These are phyloP conservation scores for Plemyria rubiginata DNA, from an alignment of 2,888 invertebrate species.

Conservation along the genomic window DNA sequence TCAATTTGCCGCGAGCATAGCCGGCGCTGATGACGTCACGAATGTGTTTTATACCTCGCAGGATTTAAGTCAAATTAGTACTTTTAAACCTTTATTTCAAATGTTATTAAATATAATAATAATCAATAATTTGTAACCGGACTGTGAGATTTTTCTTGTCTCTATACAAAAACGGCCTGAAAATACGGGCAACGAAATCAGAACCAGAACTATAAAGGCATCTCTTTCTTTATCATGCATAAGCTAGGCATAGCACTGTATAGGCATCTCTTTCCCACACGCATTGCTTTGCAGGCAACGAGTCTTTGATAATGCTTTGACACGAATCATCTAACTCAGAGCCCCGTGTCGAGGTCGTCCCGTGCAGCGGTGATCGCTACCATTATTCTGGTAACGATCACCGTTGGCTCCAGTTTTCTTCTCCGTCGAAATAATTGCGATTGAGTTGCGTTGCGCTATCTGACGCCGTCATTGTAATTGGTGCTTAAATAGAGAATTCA, in stretches of 20 bases:
- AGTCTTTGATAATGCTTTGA: too few species aligned
- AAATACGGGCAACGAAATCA: too few species aligned
- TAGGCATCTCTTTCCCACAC: too few species aligned
- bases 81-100: neutral
- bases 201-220: too few species aligned
- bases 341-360: conserved; percentile 28
- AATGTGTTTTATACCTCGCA: conserved; percentile 42
- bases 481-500: conserved; percentile 73
- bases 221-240: too few species aligned
- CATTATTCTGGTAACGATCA: conserved; percentile 62
- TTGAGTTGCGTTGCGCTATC: conserved; percentile 73
- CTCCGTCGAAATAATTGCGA: conserved; percentile 75
- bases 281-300: too few species aligned
- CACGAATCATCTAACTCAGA: too few species aligned
- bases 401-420: conserved; percentile 71
- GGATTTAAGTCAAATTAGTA: conserved; percentile 45
- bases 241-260: too few species aligned
- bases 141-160: too few species aligned
- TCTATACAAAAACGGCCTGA: too few species aligned
- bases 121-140: too few species aligned
- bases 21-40: conserved; percentile 70
- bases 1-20: conserved; percentile 71
- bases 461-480: conserved; percentile 69
- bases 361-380: conserved; percentile 18
- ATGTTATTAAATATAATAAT: too few species aligned